Conservation (phyloP, 2,797 vertebrate species). For the Pyrocephalus nanus region DNA sequence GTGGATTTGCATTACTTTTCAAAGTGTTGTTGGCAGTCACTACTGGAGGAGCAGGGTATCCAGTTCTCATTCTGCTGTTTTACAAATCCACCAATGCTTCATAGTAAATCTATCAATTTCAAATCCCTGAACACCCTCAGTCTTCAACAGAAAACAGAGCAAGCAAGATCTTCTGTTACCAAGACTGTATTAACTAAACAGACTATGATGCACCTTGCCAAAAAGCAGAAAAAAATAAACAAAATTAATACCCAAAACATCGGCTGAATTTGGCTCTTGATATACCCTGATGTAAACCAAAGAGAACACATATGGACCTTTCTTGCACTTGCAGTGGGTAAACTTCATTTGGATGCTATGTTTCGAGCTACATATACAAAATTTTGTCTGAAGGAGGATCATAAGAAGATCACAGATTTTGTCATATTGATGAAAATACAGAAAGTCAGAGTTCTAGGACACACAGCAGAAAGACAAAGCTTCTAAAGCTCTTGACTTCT, state of each 20-base stretch:
- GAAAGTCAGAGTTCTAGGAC: not conserved
- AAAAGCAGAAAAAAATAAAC: not conserved
- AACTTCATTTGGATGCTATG: not conserved
- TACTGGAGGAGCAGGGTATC: not conserved
- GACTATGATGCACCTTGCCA: not conserved
- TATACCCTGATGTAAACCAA: not conserved
- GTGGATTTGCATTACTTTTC: not conserved
- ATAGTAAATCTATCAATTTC: not conserved
- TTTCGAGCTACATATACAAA: not conserved
- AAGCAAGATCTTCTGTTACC: not conserved
- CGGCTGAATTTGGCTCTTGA: not conserved
- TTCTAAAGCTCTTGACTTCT: not conserved
- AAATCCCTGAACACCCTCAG: not conserved
- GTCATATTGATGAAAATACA: not conserved
- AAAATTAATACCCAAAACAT: not conserved
- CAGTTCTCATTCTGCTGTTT: not conserved
- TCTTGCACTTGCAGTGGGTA: not conserved
- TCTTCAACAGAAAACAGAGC: not conserved
- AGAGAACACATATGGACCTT: not conserved
- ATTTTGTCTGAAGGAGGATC: not conserved
- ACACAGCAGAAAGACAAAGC: not conserved
- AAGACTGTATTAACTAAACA: not conserved
- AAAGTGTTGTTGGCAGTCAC: not conserved
- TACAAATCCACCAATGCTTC: not conserved
- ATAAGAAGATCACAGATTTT: not conserved